Percentiles rank a stretch among this genome's conserved stretches.
phyloP scores from a whole-genome alignment of 2,113 vertebrate species.

The Lontra canadensis region DNA sequence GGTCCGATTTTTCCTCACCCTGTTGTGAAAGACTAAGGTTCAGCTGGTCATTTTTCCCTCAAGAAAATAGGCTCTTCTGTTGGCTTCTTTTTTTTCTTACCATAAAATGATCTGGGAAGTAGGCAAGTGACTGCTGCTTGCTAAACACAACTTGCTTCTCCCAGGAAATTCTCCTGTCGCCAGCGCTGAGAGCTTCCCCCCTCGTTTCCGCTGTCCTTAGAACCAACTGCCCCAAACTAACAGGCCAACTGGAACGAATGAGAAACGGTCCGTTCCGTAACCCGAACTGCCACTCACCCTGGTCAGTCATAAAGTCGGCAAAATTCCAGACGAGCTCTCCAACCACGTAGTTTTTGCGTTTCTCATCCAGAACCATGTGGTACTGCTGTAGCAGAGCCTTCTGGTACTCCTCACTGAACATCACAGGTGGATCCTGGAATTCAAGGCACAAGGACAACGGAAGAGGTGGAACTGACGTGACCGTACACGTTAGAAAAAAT shows the following conservation, averaged over 20 bases:
- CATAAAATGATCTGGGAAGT: not conserved
- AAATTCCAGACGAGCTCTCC: slow-evolving; percentile 99
- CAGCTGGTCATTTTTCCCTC: not conserved
- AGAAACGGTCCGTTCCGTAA: not conserved
- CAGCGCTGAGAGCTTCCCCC: not conserved
- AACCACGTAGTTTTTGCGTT: slow-evolving; percentile 91
- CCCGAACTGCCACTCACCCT: slow-evolving; percentile 84
- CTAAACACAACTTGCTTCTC: not conserved
- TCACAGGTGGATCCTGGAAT: slow-evolving; percentile 93
- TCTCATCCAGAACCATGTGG: slow-evolving; percentile 91
- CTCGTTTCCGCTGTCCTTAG: not conserved
- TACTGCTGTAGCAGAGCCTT: slow-evolving; percentile 88
- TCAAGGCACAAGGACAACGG: not conserved
- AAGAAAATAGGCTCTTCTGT: not conserved
- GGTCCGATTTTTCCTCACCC: not conserved
- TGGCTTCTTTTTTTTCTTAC: not conserved
- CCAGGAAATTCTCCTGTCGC: not conserved
- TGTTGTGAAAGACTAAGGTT: not conserved
- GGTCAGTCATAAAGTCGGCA: slow-evolving; percentile 96
- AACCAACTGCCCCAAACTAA: not conserved
- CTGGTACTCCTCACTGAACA: slow-evolving; percentile 98
- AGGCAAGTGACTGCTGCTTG: not conserved
- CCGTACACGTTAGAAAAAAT: not conserved
- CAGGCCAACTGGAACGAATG: not conserved
- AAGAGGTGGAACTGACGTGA: not conserved